These are phyloP conservation scores for Sussaba pulchella DNA, from an alignment of 2,888 invertebrate species.

Conservation along the genomic window DNA sequence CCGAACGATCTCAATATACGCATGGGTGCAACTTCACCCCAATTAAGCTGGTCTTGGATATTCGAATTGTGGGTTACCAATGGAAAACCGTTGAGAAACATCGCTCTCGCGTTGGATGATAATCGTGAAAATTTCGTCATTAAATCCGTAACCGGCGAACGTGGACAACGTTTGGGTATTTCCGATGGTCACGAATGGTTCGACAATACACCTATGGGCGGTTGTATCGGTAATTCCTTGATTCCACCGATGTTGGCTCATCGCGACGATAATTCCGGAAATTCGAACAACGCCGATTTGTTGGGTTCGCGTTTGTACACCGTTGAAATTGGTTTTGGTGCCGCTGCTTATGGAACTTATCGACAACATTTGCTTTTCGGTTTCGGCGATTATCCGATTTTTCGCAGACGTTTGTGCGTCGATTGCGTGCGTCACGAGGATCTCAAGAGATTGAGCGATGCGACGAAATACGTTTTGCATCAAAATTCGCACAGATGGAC, in stretches of 20 bases:
- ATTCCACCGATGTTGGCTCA: conserved; percentile 29
- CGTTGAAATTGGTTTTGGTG: conserved; percentile 62
- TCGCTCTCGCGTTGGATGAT: conserved; percentile 74
- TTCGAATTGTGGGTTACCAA: conserved; percentile 68
- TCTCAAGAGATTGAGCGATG: conserved; percentile 87
- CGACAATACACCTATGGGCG: conserved; percentile 46
- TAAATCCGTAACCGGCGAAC: conserved; percentile 70
- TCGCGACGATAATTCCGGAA: conserved; percentile 61
- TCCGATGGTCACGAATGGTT: conserved; percentile 74
- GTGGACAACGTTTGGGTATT: conserved; percentile 64
- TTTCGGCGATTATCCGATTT: conserved; percentile 88
- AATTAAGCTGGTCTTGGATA: conserved; percentile 68
- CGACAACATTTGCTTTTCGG: conserved; percentile 92
- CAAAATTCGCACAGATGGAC: conserved; percentile 88
- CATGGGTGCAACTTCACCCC: conserved; percentile 64
- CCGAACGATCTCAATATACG: conserved; percentile 66
- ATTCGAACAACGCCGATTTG: conserved; percentile 25
- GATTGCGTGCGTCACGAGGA: conserved; percentile 91
- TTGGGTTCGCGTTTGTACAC: conserved; percentile 59
- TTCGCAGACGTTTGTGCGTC: conserved; percentile 89
- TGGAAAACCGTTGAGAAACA: conserved; percentile 73
- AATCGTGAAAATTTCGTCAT: conserved; percentile 75
- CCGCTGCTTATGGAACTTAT: conserved; percentile 88
- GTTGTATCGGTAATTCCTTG: conserved; percentile 10
- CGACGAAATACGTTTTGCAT: conserved; percentile 87